phyloP scores from a whole-genome alignment of 2,888 invertebrate genomes.

The Lasioglossum calceatum region DNA sequence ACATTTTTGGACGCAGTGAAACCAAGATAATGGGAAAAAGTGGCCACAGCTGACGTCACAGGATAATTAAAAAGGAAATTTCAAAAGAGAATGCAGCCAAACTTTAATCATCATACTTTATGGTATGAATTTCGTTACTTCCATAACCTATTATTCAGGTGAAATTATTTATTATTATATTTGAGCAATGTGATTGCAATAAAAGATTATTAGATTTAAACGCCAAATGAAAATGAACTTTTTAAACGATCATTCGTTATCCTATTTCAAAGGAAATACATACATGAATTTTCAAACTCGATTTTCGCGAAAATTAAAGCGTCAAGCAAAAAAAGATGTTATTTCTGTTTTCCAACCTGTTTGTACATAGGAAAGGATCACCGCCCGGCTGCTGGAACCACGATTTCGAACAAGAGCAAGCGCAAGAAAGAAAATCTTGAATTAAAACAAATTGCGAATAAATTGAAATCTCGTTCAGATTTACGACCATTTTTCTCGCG shows the following conservation, averaged over 20 bases:
- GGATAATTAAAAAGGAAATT: too few species aligned
- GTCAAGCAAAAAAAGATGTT: neutral
- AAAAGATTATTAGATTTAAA: neutral
- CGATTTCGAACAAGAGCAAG: neutral
- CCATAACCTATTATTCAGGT: neutral
- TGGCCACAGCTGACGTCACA: too few species aligned
- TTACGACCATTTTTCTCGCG: neutral
- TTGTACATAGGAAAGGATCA: neutral
- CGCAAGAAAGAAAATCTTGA: neutral
- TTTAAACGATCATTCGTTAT: neutral
- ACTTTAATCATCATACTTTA: neutral
- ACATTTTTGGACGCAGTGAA: too few species aligned
- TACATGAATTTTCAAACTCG: neutral
- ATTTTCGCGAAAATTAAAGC: neutral
- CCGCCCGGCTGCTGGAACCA: neutral
- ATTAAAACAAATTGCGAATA: neutral
- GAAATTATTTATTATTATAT: neutral
- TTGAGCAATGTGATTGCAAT: neutral
- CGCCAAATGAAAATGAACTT: neutral
- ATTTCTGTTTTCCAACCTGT: neutral
- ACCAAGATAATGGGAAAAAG: too few species aligned
- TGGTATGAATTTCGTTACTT: neutral
- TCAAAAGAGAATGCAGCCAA: neutral
- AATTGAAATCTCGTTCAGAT: neutral
- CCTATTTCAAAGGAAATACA: neutral